Evolutionary conservation across 2,797 vertebrate species (phyloP).

Genomic region (Rallus crepitans): DNA sequence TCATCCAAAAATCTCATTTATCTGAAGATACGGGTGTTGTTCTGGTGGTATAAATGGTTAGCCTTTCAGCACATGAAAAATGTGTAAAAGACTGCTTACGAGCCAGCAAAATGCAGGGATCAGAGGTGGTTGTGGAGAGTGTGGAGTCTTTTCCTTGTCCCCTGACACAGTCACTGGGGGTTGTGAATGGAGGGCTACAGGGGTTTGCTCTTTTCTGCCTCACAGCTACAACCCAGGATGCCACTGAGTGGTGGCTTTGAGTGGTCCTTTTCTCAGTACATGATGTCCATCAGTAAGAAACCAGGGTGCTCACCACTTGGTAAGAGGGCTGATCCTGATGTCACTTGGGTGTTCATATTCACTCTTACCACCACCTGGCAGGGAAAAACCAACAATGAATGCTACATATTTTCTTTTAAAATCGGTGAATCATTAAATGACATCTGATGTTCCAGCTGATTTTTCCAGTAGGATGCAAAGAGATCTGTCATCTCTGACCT

Average conservation of each 20-base stretch:
- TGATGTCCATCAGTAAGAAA: not conserved
- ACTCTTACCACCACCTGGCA: not conserved
- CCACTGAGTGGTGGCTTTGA: not conserved
- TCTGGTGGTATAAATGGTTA: not conserved
- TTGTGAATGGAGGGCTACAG: not conserved
- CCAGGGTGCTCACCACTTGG: rapidly evolving
- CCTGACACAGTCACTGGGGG: not conserved
- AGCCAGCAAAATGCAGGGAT: rapidly evolving
- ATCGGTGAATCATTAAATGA: not conserved
- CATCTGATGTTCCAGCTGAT: not conserved
- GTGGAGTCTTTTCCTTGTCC: not conserved
- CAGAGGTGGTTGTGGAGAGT: not conserved
- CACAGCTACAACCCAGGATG: rapidly evolving
- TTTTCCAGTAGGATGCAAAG: not conserved
- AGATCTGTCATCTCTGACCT: not conserved
- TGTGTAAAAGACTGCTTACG: not conserved
- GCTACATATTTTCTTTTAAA: not conserved
- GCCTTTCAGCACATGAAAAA: not conserved
- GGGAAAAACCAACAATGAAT: not conserved
- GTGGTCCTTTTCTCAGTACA: not conserved
- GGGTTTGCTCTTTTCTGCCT: not conserved
- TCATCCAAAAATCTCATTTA: not conserved
- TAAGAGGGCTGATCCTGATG: too few species aligned
- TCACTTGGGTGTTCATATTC: rapidly evolving
- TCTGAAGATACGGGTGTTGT: not conserved